Percentiles rank a stretch among this genome's conserved stretches.
Conservation (phyloP, 2,113 vertebrate species). For the Tapirus terrestris region DNA sequence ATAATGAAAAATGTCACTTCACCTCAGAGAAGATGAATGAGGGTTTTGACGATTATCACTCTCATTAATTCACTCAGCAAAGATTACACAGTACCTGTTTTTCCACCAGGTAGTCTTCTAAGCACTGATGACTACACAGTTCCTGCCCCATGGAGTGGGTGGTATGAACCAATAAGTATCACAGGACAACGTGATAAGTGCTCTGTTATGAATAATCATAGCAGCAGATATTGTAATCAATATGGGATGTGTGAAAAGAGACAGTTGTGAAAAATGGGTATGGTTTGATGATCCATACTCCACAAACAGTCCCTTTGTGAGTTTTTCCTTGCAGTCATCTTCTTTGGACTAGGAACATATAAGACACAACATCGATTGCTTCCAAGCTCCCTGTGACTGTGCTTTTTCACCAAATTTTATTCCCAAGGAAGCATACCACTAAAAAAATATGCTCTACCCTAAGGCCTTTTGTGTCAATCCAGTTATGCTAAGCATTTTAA, state of each 20-base stretch:
- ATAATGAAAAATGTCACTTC: background rate
- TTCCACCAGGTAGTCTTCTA: background rate
- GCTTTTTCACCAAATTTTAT: background rate
- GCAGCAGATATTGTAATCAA: background rate
- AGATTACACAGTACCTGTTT: background rate
- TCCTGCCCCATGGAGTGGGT: background rate
- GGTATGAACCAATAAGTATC: background rate
- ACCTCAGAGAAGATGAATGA: background rate
- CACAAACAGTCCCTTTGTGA: background rate
- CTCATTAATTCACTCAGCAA: background rate
- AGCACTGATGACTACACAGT: background rate
- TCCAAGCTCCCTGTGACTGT: background rate
- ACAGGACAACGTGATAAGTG: background rate
- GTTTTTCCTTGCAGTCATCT: background rate
- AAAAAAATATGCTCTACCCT: background rate
- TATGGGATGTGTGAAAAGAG: background rate
- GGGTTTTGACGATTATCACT: background rate
- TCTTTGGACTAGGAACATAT: background rate
- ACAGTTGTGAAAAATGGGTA: background rate
- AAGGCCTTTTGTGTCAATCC: background rate
- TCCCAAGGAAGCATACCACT: background rate
- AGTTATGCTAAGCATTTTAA: background rate
- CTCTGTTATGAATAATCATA: background rate
- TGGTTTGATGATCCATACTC: background rate
- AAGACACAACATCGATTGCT: background rate